Evolutionary conservation across 1,140 invertebrate species (phyloP).

Genomic region (Spodoptera frugiperda): DNA sequence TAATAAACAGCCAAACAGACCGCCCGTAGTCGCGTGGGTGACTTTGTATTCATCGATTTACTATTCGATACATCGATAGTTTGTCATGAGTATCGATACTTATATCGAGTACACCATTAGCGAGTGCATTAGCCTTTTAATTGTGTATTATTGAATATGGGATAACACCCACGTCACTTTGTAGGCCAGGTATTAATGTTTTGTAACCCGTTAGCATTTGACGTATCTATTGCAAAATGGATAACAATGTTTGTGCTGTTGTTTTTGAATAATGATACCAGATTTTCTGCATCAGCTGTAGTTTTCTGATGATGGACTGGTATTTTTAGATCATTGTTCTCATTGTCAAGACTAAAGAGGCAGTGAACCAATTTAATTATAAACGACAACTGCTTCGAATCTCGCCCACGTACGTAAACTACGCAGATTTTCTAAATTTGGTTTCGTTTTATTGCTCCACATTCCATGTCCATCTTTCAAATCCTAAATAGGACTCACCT

Average conservation of each 20-base stretch:
- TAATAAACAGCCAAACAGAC: constrained; percentile 48
- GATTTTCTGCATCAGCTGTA: too few species aligned
- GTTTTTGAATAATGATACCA: background rate
- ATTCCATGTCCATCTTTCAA: too few species aligned
- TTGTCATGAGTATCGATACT: constrained; percentile 57
- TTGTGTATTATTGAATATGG: constrained; percentile 64
- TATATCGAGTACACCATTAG: constrained; percentile 52
- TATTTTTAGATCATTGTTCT: background rate
- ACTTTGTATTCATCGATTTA: constrained; percentile 57
- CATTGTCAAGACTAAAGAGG: background rate
- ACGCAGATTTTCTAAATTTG: too few species aligned
- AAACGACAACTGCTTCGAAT: too few species aligned
- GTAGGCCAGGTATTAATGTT: constrained; percentile 52
- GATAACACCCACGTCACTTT: constrained; percentile 62
- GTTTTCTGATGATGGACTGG: background rate
- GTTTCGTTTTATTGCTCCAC: too few species aligned
- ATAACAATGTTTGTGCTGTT: constrained; percentile 38
- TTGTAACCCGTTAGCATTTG: constrained; percentile 54
- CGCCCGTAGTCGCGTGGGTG: constrained; percentile 62
- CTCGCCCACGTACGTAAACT: too few species aligned
- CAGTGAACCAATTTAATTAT: too few species aligned
- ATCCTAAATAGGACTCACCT: too few species aligned
- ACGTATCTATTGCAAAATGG: constrained; percentile 50
- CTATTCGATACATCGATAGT: constrained; percentile 59
- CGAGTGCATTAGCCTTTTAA: constrained; percentile 67